Evolutionary conservation across 2,113 vertebrate genomes (phyloP).

Genomic region (Martes martes): DNA sequence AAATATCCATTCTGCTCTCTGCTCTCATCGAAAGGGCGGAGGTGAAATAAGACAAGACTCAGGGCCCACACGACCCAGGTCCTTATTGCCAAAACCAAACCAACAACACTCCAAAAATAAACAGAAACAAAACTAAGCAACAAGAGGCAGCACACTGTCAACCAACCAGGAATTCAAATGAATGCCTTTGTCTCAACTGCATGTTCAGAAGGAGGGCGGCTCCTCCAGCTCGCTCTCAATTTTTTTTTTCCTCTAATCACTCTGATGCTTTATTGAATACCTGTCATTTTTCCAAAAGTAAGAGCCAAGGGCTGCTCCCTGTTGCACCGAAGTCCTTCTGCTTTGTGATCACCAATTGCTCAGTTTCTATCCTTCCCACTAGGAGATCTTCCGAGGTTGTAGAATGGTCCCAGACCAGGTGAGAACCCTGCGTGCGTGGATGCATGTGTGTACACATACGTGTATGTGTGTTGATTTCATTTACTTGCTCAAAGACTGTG

Average conservation of each 20-base stretch:
- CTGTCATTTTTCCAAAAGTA: constrained; percentile 76
- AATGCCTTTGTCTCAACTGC: constrained; percentile 73
- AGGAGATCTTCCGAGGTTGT: constrained; percentile 65
- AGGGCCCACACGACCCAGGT: not conserved
- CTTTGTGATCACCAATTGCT: constrained; percentile 76
- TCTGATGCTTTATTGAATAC: constrained; percentile 77
- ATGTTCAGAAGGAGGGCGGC: constrained; percentile 66
- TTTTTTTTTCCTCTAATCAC: constrained; percentile 66
- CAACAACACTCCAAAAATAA: not conserved
- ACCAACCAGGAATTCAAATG: constrained; percentile 70
- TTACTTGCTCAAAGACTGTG: not conserved
- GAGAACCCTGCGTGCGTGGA: not conserved
- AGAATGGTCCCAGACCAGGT: constrained; percentile 41
- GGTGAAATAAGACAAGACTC: not conserved
- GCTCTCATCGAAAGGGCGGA: not conserved
- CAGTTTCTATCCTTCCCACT: not conserved
- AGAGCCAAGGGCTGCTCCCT: constrained; percentile 72
- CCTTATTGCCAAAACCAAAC: not conserved
- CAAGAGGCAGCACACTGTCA: constrained; percentile 50
- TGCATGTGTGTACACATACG: rapidly evolving
- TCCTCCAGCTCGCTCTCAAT: constrained; percentile 69
- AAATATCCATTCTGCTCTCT: not conserved
- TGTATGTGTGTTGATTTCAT: not conserved
- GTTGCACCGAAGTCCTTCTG: constrained; percentile 51
- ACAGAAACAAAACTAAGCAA: not conserved